These are phyloP conservation scores for Ryuthela nishihirai DNA, from an alignment of 2,888 invertebrate genomes.

Conservation along the genomic window DNA sequence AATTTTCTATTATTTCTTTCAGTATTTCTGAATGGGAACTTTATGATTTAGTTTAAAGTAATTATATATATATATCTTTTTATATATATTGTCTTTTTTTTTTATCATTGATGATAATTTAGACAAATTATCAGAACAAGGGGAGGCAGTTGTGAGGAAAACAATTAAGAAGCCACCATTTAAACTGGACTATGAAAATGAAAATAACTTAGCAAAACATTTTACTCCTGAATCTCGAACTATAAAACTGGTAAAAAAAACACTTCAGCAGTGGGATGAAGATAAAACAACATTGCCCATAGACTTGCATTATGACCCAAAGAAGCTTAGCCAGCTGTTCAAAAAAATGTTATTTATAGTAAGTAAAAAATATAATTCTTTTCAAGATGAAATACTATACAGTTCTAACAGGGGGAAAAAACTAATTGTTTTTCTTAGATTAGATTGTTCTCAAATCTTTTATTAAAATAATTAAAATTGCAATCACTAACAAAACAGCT, in stretches of 20 bases:
- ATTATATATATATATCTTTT: too few species aligned
- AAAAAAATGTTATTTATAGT: slow-evolving; percentile 46
- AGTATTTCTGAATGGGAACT: too few species aligned
- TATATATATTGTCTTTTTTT: too few species aligned
- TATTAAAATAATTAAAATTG: too few species aligned
- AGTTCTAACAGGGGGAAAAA: slow-evolving; percentile 47
- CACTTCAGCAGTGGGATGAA: slow-evolving; percentile 47
- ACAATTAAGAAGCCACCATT: not conserved
- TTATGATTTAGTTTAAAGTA: too few species aligned
- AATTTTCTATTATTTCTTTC: too few species aligned
- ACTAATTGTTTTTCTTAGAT: too few species aligned
- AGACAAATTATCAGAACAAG: too few species aligned
- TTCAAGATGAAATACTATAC: not conserved
- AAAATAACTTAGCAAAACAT: not conserved
- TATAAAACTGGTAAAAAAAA: slow-evolving; percentile 46
- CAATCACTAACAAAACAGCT: too few species aligned
- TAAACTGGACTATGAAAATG: not conserved
- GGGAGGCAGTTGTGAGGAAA: not conserved
- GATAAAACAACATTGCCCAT: slow-evolving; percentile 47
- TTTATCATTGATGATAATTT: too few species aligned
- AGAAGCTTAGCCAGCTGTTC: slow-evolving; percentile 46
- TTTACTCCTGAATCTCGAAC: not conserved
- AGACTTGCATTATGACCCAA: slow-evolving; percentile 48
- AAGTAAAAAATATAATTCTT: slow-evolving; percentile 11
- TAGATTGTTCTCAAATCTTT: too few species aligned